Evolutionary conservation across 2,113 vertebrate genomes (phyloP).

Genomic region (Megalops atlanticus): DNA sequence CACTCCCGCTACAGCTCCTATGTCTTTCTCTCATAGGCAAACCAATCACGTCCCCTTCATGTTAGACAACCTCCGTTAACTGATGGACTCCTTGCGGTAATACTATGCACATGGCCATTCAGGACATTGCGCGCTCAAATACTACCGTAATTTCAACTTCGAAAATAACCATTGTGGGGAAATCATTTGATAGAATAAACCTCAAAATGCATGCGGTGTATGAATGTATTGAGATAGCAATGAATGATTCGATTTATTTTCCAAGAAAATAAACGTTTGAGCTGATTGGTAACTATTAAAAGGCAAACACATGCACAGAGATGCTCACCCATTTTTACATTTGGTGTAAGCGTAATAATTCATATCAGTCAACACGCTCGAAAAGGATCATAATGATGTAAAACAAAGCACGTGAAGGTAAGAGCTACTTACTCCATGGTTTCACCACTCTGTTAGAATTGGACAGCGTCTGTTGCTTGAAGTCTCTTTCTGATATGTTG

Average conservation of each 20-base stretch:
- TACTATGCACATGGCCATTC: background rate
- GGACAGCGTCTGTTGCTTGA: constrained; percentile 3
- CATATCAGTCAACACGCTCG: background rate
- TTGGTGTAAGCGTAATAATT: background rate
- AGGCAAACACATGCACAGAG: background rate
- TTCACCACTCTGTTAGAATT: constrained; percentile 16
- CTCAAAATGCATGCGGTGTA: background rate
- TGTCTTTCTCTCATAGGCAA: constrained; percentile 6
- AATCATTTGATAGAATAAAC: background rate
- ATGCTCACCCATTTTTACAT: background rate
- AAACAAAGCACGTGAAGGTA: background rate
- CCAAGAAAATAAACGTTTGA: background rate
- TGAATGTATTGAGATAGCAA: background rate
- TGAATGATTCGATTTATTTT: background rate
- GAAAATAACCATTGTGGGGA: background rate
- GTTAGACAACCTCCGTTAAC: constrained; percentile 17
- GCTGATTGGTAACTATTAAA: background rate
- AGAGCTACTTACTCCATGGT: constrained; percentile 46
- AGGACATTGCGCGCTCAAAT: background rate
- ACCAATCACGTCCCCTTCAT: background rate
- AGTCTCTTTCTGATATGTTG: constrained; percentile 7
- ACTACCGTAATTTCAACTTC: background rate
- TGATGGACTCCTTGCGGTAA: constrained; percentile 18
- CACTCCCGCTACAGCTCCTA: background rate
- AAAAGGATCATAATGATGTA: background rate